Percentiles rank a stretch among this genome's conserved stretches.
phyloP scores from a whole-genome alignment of 2,797 vertebrate species.

The Myotis myotis region DNA sequence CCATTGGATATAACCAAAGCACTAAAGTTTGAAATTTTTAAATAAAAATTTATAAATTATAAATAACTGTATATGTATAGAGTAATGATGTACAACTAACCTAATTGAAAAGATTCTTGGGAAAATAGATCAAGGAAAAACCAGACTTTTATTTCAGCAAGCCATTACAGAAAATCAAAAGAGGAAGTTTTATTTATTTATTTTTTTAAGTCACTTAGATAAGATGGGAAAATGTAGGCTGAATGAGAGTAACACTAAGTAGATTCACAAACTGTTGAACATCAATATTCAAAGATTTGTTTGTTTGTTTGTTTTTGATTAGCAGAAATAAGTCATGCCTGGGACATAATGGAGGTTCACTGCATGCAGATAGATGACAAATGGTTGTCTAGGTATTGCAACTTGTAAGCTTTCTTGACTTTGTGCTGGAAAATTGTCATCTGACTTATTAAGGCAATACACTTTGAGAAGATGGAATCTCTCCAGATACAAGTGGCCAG shows the following conservation, averaged over 20 bases:
- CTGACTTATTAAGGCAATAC: not conserved
- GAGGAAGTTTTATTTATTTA: not conserved
- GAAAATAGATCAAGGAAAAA: not conserved
- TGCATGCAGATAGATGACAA: not conserved
- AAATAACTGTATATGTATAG: not conserved
- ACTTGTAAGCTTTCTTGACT: not conserved
- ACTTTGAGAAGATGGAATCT: not conserved
- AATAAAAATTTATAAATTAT: not conserved
- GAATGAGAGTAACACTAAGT: not conserved
- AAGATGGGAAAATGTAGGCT: not conserved
- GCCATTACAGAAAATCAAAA: not conserved
- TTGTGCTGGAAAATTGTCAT: not conserved
- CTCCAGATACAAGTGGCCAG: not conserved
- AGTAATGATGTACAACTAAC: not conserved
- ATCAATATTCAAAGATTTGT: not conserved
- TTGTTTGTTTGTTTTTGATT: not conserved
- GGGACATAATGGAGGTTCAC: not conserved
- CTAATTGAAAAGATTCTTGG: not conserved
- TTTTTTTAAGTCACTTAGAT: not conserved
- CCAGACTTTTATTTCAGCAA: not conserved
- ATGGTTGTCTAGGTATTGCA: not conserved
- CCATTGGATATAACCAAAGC: not conserved
- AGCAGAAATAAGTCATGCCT: not conserved
- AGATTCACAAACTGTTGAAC: not conserved
- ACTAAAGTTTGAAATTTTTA: not conserved